Evolutionary conservation across 2,113 vertebrate species (phyloP), one percentile per base, ranked within the genome.

Genomic region (Aldabrachelys gigantea): DNA sequence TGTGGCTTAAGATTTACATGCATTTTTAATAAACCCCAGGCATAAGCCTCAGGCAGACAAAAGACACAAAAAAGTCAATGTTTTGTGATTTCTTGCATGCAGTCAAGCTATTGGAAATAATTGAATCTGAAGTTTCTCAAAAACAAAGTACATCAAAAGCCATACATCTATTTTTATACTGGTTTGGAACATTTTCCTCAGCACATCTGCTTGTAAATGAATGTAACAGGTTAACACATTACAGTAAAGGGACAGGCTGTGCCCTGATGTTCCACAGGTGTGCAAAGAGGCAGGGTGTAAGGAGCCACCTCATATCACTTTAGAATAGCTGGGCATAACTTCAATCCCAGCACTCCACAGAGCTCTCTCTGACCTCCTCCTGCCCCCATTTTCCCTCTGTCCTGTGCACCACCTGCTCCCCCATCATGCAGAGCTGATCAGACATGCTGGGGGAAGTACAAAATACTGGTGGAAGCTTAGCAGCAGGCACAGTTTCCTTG

Each of bases 1-100:
- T 95, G 85, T 85, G 93, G 94, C 93, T 96, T 88, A 94, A 87
- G 65, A 88, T 88, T 90, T 95, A 44, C 80, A 88, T 90, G 75
- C 78, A 86, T 95, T 87, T 94, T 96, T 91, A 90, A 96, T 75
- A 94, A 89, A 65, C 62, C 5, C 0, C 78, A 94, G 65, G 69
- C 86, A 29, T 13, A 90, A 94, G 86, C 85, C 90, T 96, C 54
- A 88, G 93, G 92, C 89, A 96, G 76, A 82, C 49, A 82, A 86
- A 94, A 94, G 87, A 92, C 76, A 92, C 38, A 91, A 80, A 94
- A 91, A 95, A 93, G 80, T 78, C 1, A 0, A 62, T 88, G 89
- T 93, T 96, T 92, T 56, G 27, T 86, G 88, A 95, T 92, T 96
- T 96, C 29, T 82, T 85, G 56, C 52, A 59, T 92, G 81, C 31